A percentile compares a stretch with the other conserved stretches of the same genome.
Conservation (phyloP, 2,113 vertebrate genomes). For the Anhinga rufa region DNA sequence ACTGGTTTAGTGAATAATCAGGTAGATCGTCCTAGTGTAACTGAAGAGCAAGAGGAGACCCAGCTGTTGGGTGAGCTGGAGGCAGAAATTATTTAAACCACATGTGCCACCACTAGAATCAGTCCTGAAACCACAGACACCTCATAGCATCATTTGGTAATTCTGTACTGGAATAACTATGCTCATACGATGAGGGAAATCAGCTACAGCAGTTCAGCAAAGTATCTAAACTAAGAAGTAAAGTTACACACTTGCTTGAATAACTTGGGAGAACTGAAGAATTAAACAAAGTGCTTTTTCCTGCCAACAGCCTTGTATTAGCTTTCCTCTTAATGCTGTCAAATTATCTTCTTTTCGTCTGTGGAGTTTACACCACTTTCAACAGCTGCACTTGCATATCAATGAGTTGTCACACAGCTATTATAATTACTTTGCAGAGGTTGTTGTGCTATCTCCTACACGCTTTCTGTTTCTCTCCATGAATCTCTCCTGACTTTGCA, state of each 20-base stretch:
- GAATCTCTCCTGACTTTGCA: neutral
- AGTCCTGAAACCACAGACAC: neutral
- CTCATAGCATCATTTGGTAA: neutral
- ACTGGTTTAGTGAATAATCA: neutral
- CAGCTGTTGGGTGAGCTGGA: neutral
- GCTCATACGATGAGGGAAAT: neutral
- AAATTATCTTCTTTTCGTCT: neutral
- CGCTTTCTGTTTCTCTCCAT: neutral
- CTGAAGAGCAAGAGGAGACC: neutral
- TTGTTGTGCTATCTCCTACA: neutral
- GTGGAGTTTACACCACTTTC: neutral
- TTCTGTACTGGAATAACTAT: neutral
- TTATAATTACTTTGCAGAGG: neutral
- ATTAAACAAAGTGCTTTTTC: neutral
- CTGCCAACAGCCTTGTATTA: neutral
- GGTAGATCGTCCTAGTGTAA: neutral
- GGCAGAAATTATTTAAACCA: neutral
- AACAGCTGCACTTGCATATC: neutral
- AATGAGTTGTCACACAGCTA: neutral
- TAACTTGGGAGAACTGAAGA: neutral
- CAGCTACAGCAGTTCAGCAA: neutral
- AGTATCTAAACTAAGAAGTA: neutral
- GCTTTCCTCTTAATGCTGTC: neutral
- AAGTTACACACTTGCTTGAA: neutral
- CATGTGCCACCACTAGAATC: neutral